phyloP scores from a whole-genome alignment of 2,113 vertebrate species.

The Promerops cafer region DNA sequence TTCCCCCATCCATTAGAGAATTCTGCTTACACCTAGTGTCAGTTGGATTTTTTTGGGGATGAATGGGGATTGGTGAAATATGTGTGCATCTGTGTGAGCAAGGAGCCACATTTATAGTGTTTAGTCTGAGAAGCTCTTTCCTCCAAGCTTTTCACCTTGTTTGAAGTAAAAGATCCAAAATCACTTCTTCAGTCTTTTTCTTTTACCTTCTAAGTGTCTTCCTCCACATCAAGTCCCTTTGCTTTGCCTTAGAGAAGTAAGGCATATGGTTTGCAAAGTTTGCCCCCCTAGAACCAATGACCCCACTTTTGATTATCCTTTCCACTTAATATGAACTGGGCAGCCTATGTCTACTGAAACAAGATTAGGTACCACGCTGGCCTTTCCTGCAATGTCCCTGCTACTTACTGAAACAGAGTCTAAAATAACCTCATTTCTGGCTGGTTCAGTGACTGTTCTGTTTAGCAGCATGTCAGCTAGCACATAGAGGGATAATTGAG shows the following conservation, averaged over 20 bases:
- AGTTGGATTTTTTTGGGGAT: not conserved
- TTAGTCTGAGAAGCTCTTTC: not conserved
- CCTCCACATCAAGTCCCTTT: not conserved
- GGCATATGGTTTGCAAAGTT: not conserved
- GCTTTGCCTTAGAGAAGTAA: not conserved
- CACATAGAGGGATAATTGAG: constrained; percentile 39
- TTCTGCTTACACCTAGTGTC: not conserved
- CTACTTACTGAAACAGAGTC: not conserved
- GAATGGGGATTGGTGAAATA: fast-evolving
- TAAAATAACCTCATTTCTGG: constrained; percentile 36
- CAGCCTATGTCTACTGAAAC: not conserved
- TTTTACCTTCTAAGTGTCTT: not conserved
- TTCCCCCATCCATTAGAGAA: not conserved
- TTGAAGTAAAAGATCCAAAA: not conserved
- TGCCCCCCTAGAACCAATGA: not conserved
- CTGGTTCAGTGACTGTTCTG: constrained; percentile 18
- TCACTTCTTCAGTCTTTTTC: not conserved
- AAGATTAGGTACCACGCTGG: not conserved
- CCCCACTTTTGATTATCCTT: not conserved
- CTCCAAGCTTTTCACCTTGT: not conserved
- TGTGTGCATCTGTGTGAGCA: not conserved
- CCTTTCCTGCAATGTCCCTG: not conserved
- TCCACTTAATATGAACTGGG: not conserved
- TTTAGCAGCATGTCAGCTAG: constrained; percentile 32
- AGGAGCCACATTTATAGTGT: not conserved